A percentile compares a stretch with the other conserved stretches of the same genome.
phyloP scores from a whole-genome alignment of 2,888 invertebrate genomes.

The Acheta domesticus region DNA sequence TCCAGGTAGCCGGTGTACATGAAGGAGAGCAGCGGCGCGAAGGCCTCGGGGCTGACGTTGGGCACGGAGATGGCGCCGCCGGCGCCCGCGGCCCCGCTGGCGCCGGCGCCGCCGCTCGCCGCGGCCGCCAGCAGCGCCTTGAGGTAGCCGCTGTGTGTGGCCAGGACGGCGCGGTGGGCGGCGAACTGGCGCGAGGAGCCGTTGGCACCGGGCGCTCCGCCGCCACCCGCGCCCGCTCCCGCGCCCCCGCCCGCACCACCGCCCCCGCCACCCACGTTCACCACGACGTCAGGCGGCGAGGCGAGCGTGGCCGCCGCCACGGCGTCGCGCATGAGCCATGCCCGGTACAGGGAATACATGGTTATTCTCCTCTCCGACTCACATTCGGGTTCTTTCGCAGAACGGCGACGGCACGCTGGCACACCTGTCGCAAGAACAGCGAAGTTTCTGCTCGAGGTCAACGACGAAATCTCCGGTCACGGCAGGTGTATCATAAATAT shows the following conservation, averaged over 20 bases:
- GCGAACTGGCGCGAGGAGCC: conserved; percentile 54
- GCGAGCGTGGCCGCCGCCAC: conserved; percentile 43
- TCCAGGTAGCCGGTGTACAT: conserved; percentile 73
- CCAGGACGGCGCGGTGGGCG: conserved; percentile 62
- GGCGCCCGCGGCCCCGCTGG: background rate
- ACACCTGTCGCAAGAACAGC: background rate
- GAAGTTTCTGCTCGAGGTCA: no score
- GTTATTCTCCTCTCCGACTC: conserved; percentile 27
- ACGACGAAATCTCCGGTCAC: no score
- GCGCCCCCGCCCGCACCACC: background rate
- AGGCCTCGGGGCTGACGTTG: conserved; percentile 54
- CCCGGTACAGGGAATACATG: conserved; percentile 51
- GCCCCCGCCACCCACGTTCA: conserved; percentile 55
- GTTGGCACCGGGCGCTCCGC: conserved; percentile 27
- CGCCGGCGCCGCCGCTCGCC: conserved; percentile 34
- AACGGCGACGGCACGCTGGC: conserved; percentile 32
- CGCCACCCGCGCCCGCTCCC: background rate
- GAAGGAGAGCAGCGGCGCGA: conserved; percentile 58
- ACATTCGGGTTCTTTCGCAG: background rate
- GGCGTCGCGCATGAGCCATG: conserved; percentile 46
- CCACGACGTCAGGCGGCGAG: conserved; percentile 59
- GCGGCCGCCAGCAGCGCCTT: conserved; percentile 57
- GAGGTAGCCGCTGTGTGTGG: conserved; percentile 68
- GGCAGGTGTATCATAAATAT: no score
- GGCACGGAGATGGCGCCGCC: conserved; percentile 50